Evolutionary conservation across 2,797 vertebrate species (phyloP), one percentile per base, ranked within the genome.

Genomic region (Passerculus sandwichensis): DNA sequence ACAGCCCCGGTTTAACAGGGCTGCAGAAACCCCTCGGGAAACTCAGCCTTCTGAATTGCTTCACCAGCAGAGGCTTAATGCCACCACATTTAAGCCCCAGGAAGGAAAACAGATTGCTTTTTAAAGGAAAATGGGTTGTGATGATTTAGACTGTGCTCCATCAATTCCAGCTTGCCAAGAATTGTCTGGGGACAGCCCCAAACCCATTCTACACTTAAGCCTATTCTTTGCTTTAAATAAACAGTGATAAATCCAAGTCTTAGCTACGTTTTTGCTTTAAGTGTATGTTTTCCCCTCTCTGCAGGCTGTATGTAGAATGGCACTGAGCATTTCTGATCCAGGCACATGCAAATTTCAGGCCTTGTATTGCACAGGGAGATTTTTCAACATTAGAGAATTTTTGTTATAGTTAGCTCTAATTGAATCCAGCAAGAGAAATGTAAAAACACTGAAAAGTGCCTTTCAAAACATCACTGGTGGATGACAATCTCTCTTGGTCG

Each of bases 61-160:
- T 85, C 72, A 75, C 91, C 78, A 91, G 84, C 50, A 25, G 36
- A 78, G 61, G 0, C 57, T 93, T 85, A 94, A 89, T 12, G 66
- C 74, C 70, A 92, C 78, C 69, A 19, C 38, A 57, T 67, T 83
- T 91, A 85, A 83, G 75, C 40, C 65, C 47, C 40, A 82, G 82
- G 66, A 94, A 88, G n/a, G 44, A 94, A 92, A 92, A 91, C 54
- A 76, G 85, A 88, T 80, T 91, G 87, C 47, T 95, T 80, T 89
- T 75, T 94, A 91, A 94, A 93, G 50, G 30, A 93, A 94, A 94
- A 88, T 1, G 76, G 54, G 62, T 69, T 78, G 76, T 25, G 47
- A 85, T 86, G 54, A 89, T 83, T 93, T 78, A 90, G 76, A 66
- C 73, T 32, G 34, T 42, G n/a, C 70, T 91, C 73, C 76, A 59